Evolutionary conservation across 2,888 invertebrate genomes (phyloP).

Genomic region (Dasysyrphus albostriatus): DNA sequence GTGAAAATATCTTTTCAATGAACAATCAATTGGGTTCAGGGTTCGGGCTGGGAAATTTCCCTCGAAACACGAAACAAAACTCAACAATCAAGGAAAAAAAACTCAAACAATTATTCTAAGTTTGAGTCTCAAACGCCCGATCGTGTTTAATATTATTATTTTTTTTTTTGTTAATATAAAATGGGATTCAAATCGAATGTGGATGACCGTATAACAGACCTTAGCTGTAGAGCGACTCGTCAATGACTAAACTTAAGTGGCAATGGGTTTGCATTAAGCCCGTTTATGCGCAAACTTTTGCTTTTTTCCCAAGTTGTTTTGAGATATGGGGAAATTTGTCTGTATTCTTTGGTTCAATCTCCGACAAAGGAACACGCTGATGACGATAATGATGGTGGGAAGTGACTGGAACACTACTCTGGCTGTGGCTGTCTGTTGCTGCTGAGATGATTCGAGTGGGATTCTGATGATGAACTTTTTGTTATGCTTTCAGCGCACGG

Average conservation of each 20-base stretch:
- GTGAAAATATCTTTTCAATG: not conserved
- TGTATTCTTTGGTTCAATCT: constrained; percentile 15
- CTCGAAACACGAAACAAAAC: constrained; percentile 54
- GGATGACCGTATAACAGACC: constrained; percentile 43
- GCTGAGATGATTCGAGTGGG: constrained; percentile 43
- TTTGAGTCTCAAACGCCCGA: constrained; percentile 31
- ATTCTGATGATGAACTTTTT: constrained; percentile 19
- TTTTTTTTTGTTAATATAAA: not conserved
- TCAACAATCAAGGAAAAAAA: constrained; percentile 56
- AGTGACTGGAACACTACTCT: constrained; percentile 50
- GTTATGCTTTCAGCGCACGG: constrained; percentile 48
- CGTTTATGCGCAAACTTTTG: constrained; percentile 37
- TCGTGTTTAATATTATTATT: constrained; percentile 1
- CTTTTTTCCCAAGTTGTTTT: constrained; percentile 16
- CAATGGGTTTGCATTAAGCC: constrained; percentile 32
- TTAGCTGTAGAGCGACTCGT: constrained; percentile 59
- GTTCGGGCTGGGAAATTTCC: constrained; percentile 17
- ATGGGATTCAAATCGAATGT: constrained; percentile 18
- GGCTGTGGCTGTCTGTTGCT: constrained; percentile 21
- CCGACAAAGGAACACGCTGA: constrained; percentile 11
- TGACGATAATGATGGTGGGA: constrained; percentile 57
- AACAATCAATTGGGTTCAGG: constrained; percentile 6
- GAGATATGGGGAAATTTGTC: constrained; percentile 45
- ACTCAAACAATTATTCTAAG: constrained; percentile 33
- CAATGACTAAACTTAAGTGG: constrained; percentile 64